Base-by-base conservation (phyloP, 2,888 invertebrate genomes). In the Mactromeris polynyma region DNA sequence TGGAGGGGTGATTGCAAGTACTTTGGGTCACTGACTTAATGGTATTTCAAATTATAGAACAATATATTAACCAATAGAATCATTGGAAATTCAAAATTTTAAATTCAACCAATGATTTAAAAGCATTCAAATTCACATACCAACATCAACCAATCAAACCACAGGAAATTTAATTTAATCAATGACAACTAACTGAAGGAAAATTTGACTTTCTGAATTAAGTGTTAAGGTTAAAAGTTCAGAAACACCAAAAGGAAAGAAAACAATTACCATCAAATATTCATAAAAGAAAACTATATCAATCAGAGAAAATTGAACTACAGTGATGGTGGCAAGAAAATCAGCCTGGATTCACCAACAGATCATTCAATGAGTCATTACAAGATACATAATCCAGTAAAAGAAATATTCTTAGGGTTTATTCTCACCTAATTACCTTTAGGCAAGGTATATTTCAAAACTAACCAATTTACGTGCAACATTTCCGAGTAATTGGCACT, bases 401-500 rank as follows among this genome's bases (percentile, higher is more conserved):
- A 64, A 64, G 58, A 64, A 64, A 64, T 64, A n/a, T 26, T 26
- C 26, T 7, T 21, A n/a, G 26, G 58, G 26, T 64, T 26, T 26
- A 64, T 64, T 73, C 19, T 33, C 73, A 73, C 17, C 33, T 33
- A 36, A 17, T 73, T 33, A 73, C 73, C 73, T 33, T 73, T 14
- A 73, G 73, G 73, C 73, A 33, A 33, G 73, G 73, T 33, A 19
- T 33, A 73, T 73, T 33, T 73, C 73, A 73, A 73, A 73, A 73
- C 31, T 33, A 73, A 73, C 36, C 73, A 73, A 33, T 73, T 73
- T 33, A 33, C 73, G 36, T 73, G n/a, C 36, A 73, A 33, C 36
- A 73, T 73, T 73, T 73, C 36, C 17, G 1, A 33, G 73, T 73
- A 73, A 73, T 73, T 33, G 73, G 36, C 73, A 73, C 33, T 33